These are phyloP conservation scores for Polyommatus icarus DNA, from an alignment of 2,888 invertebrate genomes.

Conservation along the genomic window DNA sequence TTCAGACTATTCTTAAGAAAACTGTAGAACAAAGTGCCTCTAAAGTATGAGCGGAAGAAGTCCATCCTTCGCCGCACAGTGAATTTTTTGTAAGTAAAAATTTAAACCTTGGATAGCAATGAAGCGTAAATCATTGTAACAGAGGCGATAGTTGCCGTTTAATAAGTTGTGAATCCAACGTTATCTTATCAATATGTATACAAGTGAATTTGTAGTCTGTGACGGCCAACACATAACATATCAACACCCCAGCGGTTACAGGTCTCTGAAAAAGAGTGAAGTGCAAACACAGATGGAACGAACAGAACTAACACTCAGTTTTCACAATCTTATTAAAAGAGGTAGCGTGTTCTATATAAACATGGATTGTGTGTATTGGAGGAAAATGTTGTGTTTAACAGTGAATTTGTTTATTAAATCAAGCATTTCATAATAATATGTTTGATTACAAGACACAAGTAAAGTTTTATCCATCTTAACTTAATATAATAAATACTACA, in stretches of 20 bases:
- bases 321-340: constrained; percentile 76
- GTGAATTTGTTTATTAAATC: background rate
- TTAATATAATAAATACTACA: background rate
- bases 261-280: constrained; percentile 43
- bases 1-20: background rate
- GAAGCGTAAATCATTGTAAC: constrained; percentile 31
- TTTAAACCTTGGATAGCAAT: constrained; percentile 47
- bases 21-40: background rate
- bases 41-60: background rate
- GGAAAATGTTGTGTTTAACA: constrained; percentile 33
- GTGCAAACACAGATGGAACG: constrained; percentile 63
- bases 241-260: constrained; percentile 58
- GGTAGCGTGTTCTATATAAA: constrained; percentile 51
- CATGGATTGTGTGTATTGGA: constrained; percentile 33
- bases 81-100: constrained; percentile 48
- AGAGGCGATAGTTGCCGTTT: constrained; percentile 34
- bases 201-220: constrained; percentile 69
- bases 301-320: constrained; percentile 72
- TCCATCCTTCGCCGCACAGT: background rate
- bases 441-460: background rate
- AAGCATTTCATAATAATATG: background rate
- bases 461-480: background rate
- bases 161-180: constrained; percentile 44
- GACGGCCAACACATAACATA: constrained; percentile 68
- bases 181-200: constrained; percentile 77